Conservation (phyloP, 2,888 invertebrate genomes). For the Eupeodes latifasciatus region DNA sequence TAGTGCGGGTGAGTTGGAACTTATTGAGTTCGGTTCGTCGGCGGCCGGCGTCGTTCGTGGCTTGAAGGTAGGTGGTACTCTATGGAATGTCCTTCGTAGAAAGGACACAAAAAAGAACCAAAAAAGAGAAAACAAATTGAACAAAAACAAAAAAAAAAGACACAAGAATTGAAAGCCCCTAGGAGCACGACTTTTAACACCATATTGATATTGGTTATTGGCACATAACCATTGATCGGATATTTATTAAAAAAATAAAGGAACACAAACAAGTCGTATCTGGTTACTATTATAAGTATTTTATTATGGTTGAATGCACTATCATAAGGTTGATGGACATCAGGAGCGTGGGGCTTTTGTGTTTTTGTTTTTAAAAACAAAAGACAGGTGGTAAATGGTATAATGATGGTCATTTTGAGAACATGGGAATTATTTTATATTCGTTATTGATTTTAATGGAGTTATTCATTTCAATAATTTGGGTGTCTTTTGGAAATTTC, state of each 20-base stretch:
- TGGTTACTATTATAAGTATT: slow-evolving; percentile 46
- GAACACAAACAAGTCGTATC: slow-evolving; percentile 43
- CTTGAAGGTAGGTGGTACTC: neutral
- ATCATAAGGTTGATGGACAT: slow-evolving; percentile 9
- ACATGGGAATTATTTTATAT: slow-evolving; percentile 24
- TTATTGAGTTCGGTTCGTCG: slow-evolving; percentile 26
- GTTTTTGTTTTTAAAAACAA: neutral
- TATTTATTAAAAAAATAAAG: slow-evolving; percentile 53
- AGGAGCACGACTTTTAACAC: slow-evolving; percentile 73
- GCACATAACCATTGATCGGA: slow-evolving; percentile 64
- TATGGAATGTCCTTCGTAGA: slow-evolving; percentile 55
- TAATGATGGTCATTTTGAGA: slow-evolving; percentile 20
- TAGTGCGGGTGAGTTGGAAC: slow-evolving; percentile 54
- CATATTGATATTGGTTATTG: slow-evolving; percentile 75
- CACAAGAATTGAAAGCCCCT: slow-evolving; percentile 40
- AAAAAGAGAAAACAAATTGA: neutral
- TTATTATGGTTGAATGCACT: slow-evolving; percentile 38
- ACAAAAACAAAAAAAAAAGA: slow-evolving; percentile 18
- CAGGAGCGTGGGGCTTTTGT: neutral
- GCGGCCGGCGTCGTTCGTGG: too few relatives aligned
- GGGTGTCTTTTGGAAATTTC: too few relatives aligned
- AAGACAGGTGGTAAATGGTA: slow-evolving; percentile 49
- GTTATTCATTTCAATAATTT: too few relatives aligned
- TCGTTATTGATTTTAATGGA: slow-evolving; percentile 33
- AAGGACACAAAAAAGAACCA: slow-evolving; percentile 32